Evolutionary conservation across 2,797 vertebrate species (phyloP).

Genomic region (Onychomys arenicola): DNA sequence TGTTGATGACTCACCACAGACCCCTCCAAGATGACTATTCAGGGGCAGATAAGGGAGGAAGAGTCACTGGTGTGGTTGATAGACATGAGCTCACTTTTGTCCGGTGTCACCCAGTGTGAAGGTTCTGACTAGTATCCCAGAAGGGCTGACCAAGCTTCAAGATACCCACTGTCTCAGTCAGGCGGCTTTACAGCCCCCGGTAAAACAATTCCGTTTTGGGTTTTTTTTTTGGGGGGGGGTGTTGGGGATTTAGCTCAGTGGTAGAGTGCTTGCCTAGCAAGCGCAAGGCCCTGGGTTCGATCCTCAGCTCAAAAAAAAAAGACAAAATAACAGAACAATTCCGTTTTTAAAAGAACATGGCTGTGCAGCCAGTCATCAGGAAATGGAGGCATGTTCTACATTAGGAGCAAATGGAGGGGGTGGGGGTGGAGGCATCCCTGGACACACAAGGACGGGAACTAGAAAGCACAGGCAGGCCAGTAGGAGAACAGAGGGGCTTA

Average conservation of each 20-base stretch:
- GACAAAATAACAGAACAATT: too few relatives aligned
- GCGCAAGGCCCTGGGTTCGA: too few relatives aligned
- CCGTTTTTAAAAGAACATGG: constrained; percentile 17
- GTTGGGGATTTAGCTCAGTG: too few relatives aligned
- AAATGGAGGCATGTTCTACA: neutral
- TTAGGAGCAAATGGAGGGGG: too few relatives aligned
- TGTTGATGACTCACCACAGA: neutral
- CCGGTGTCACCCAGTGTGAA: neutral
- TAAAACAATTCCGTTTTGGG: constrained; percentile 37
- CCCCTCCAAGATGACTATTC: neutral
- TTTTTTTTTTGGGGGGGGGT: too few relatives aligned
- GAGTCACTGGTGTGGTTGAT: neutral
- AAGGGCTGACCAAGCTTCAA: neutral
- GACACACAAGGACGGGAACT: neutral
- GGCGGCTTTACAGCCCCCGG: neutral
- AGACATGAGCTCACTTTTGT: neutral
- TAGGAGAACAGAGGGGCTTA: neutral
- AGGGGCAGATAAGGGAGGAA: neutral
- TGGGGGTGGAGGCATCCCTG: too few relatives aligned
- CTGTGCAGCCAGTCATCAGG: neutral
- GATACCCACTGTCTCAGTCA: neutral
- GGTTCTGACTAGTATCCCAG: constrained; percentile 12
- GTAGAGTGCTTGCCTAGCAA: too few relatives aligned
- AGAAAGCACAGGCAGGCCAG: neutral
- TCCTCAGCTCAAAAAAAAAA: too few relatives aligned